Evolutionary conservation across 2,888 invertebrate species (phyloP).

Genomic region (Mesopsocus fuscifrons): DNA sequence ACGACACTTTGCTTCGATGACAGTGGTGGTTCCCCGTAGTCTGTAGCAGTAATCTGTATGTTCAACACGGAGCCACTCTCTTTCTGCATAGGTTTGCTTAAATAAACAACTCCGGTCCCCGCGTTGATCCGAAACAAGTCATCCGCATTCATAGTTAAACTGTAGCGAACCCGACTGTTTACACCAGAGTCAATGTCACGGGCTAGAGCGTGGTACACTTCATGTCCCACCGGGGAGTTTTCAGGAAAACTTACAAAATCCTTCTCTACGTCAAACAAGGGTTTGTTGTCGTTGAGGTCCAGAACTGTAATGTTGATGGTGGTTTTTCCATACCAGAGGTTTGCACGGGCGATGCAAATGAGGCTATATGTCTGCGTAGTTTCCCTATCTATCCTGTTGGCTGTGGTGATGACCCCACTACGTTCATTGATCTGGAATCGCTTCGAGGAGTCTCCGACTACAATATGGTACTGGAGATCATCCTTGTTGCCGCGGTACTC

Average conservation of each 20-base stretch:
- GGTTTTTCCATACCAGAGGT: conserved; percentile 55
- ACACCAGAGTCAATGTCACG: conserved; percentile 72
- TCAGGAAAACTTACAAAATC: conserved; percentile 66
- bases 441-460: conserved; percentile 57
- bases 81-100: conserved; percentile 57
- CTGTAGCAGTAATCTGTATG: conserved; percentile 68
- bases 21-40: conserved; percentile 56
- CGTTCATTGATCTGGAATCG: conserved; percentile 64
- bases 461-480: conserved; percentile 42
- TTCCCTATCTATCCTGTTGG: conserved; percentile 69
- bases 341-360: conserved; percentile 58
- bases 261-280: conserved; percentile 57
- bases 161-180: conserved; percentile 73
- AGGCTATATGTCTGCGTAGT: conserved; percentile 53
- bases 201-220: conserved; percentile 75
- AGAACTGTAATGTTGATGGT: conserved; percentile 60
- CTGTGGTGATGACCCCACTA: conserved; percentile 59
- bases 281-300: conserved; percentile 85
- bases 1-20: conserved; percentile 54
- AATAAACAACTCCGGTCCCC: conserved; percentile 72
- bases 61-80: conserved; percentile 51
- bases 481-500: conserved; percentile 12
- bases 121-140: conserved; percentile 68
- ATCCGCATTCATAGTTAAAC: conserved; percentile 58
- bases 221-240: conserved; percentile 84